These are phyloP conservation scores for Stenoptilia bipunctidactyla DNA, from an alignment of 2,888 invertebrate genomes.

Conservation along the genomic window DNA sequence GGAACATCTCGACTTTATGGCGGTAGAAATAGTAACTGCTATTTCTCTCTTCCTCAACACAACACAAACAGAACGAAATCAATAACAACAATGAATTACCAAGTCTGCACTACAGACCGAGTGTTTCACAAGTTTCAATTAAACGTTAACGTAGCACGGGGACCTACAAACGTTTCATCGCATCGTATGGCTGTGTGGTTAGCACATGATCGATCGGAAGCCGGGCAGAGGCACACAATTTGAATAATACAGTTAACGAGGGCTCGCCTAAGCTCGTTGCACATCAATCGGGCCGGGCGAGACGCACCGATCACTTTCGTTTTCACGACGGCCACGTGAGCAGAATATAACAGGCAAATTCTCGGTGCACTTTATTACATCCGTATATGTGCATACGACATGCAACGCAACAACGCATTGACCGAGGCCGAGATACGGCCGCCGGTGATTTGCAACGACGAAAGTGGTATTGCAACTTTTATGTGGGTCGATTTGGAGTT, in stretches of 20 bases:
- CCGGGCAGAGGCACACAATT: conserved; percentile 31
- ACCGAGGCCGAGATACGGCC: conserved; percentile 66
- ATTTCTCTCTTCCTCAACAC: too few species aligned
- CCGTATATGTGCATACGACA: conserved; percentile 67
- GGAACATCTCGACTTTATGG: too few species aligned
- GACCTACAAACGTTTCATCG: too few species aligned
- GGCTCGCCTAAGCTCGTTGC: conserved; percentile 43
- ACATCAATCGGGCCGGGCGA: conserved; percentile 56
- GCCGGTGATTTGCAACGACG: conserved; percentile 66
- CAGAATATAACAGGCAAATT: conserved; percentile 55
- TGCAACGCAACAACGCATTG: conserved; percentile 62
- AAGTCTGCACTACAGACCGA: too few species aligned
- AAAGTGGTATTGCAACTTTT: conserved; percentile 69
- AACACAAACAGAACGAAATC: too few species aligned
- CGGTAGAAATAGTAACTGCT: too few species aligned
- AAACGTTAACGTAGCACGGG: too few species aligned
- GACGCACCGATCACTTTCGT: conserved; percentile 65
- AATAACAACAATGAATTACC: too few species aligned
- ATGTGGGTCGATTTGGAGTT: conserved; percentile 60
- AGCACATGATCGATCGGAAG: conserved; percentile 35
- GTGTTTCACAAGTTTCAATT: too few species aligned
- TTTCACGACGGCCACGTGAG: conserved; percentile 57
- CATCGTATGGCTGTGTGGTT: too few species aligned
- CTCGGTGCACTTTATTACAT: conserved; percentile 63
- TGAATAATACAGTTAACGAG: conserved; percentile 62